Percentiles rank a stretch among this genome's conserved stretches.
Conservation (phyloP, 2,888 invertebrate genomes). For the Esperia sulphurella region DNA sequence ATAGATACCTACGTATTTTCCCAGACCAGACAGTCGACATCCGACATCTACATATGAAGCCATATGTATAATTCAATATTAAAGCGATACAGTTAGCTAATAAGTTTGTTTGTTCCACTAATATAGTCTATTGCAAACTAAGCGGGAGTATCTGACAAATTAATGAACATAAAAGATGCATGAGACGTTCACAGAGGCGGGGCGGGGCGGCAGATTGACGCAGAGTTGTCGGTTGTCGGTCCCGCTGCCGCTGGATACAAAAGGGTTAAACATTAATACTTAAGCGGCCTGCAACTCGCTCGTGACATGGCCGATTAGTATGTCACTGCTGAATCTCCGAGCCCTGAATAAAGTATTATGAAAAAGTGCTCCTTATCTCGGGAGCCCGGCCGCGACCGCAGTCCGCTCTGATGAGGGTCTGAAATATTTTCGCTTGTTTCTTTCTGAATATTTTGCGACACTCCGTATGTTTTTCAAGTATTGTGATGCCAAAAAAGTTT, state of each 20-base stretch:
- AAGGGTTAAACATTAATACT: slow-evolving; percentile 76
- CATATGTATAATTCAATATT: slow-evolving; percentile 5
- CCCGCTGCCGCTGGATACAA: slow-evolving; percentile 48
- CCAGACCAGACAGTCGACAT: not conserved
- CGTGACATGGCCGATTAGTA: slow-evolving; percentile 71
- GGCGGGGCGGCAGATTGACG: slow-evolving; percentile 61
- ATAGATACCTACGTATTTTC: not conserved
- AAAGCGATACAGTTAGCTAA: slow-evolving; percentile 18
- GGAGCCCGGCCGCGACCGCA: slow-evolving; percentile 40
- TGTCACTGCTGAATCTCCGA: slow-evolving; percentile 70
- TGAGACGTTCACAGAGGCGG: slow-evolving; percentile 37
- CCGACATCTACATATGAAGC: not conserved
- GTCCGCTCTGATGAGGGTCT: slow-evolving; percentile 67
- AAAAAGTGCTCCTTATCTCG: slow-evolving; percentile 75
- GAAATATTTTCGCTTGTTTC: slow-evolving; percentile 33
- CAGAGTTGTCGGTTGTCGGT: slow-evolving; percentile 53
- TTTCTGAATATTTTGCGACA: slow-evolving; percentile 7
- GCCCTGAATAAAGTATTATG: slow-evolving; percentile 75
- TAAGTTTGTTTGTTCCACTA: slow-evolving; percentile 13
- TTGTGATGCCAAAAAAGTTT: too few relatives aligned
- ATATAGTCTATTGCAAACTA: slow-evolving; percentile 22
- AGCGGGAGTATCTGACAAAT: slow-evolving; percentile 57
- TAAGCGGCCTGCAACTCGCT: slow-evolving; percentile 61
- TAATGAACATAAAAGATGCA: slow-evolving; percentile 74
- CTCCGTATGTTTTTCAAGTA: not conserved